Evolutionary conservation across 1,140 invertebrate species (phyloP).

Genomic region (Bicyclus anynana): DNA sequence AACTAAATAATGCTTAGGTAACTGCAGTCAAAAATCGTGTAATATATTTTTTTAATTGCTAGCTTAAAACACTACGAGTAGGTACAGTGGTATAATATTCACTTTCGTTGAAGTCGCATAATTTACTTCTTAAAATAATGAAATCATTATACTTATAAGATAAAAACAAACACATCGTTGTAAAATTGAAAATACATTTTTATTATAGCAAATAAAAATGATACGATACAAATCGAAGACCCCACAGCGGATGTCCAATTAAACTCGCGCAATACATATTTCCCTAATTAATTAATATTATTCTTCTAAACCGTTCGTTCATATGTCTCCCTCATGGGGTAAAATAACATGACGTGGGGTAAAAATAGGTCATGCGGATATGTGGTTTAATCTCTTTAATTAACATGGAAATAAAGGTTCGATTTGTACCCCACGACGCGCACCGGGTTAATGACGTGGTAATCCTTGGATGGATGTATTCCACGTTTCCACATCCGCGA

Average conservation of each 20-base stretch:
- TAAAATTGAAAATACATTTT: background rate
- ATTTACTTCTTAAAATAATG: no score
- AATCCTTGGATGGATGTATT: constrained; percentile 15
- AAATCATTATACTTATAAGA: no score
- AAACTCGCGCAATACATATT: constrained; percentile 22
- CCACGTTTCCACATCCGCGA: background rate
- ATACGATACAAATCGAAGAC: background rate
- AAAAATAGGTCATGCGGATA: constrained; percentile 32
- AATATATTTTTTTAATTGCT: no score
- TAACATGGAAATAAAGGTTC: constrained; percentile 29
- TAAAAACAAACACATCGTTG: background rate
- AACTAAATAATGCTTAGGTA: no score
- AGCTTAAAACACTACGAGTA: no score
- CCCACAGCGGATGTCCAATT: constrained; percentile 26
- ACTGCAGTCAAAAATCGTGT: no score
- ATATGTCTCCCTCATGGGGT: constrained; percentile 24
- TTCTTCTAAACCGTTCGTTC: constrained; percentile 28
- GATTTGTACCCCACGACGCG: constrained; percentile 20
- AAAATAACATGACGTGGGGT: constrained; percentile 26
- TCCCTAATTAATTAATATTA: constrained; percentile 33
- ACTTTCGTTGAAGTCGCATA: no score
- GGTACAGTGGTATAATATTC: no score
- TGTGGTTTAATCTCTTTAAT: constrained; percentile 29
- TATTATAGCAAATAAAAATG: background rate
- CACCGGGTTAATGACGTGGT: constrained; percentile 24